Evolutionary conservation across 2,113 vertebrate species (phyloP), one percentile per base, ranked within the genome.

Genomic region (Apaloderma vittatum): DNA sequence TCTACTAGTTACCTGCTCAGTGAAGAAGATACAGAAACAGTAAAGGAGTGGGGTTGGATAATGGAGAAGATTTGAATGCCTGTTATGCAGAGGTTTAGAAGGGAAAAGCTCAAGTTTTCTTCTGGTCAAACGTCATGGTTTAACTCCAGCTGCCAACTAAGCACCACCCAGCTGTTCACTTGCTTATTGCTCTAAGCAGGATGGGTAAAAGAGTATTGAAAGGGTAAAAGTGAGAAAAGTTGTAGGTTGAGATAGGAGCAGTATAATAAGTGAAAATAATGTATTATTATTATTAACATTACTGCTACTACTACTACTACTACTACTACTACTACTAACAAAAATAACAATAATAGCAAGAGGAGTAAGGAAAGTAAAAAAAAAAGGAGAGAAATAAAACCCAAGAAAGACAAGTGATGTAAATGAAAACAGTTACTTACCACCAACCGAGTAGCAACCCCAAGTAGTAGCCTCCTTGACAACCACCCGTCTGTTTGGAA

Each of bases 341-440:
- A n/a, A 36, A 74, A 66, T 54, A 17, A 12, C 7, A 27, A 17
- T 30, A 54, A 37, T 22, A 43, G 40, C 11, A 40, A 11, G 40
- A 40, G 40, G 40, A 37, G 8, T 11, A 23, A 30, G 3, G 49
- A 30, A 76, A 72, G 12, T 29, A 46, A 72, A 85, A 26, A 8
- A 21, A 26, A 14, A 23, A 19, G 26, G 29, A 71, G 49, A 67
- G 4, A 70, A 30, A 37, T 30, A 36, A 40, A 74, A 70, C 11
- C 49, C 10, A 20, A 0, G 0, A 63, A 34, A 62, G 9, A 29
- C 27, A 72, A 66, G 6, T 18, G 36, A 26, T 40, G 12, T 8
- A 66, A 71, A 30, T 34, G 29, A n/a, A 86, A 89, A 27, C 9
- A 29, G 3, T 5, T 67, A 21, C 32, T 55, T 5, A 3, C 30